Evolutionary conservation across 1,140 invertebrate species (phyloP).

Genomic region (Drosophila carrolli): DNA sequence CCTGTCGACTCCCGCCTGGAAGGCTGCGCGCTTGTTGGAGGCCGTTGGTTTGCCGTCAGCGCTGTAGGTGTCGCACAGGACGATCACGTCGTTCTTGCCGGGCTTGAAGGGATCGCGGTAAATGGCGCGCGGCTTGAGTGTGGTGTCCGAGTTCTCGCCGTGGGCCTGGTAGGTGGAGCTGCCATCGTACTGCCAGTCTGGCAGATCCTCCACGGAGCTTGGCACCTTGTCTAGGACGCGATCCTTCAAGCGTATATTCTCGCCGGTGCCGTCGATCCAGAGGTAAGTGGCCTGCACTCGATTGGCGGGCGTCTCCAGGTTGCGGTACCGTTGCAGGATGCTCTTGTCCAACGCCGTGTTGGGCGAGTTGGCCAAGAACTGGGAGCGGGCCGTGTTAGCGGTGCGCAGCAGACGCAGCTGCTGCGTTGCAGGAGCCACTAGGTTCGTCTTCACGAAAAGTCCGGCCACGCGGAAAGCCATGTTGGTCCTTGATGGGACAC

Average conservation of each 20-base stretch:
- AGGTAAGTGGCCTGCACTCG: conserved; percentile 93
- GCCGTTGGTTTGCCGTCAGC: conserved; percentile 87
- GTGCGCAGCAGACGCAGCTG: conserved; percentile 61
- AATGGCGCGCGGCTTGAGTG: conserved; percentile 92
- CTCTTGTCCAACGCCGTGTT: conserved; percentile 91
- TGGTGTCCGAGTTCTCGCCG: conserved; percentile 93
- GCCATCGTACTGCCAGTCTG: conserved; percentile 97
- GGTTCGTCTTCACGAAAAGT: conserved; percentile 77
- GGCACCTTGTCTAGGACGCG: conserved; percentile 92
- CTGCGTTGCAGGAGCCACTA: conserved; percentile 49
- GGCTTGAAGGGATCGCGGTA: conserved; percentile 95
- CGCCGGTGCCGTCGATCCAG: conserved; percentile 97
- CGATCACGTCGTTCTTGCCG: conserved; percentile 92
- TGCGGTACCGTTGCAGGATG: conserved; percentile 89
- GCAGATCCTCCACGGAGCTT: conserved; percentile 89
- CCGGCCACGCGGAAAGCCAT: conserved; percentile 83
- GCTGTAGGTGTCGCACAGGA: conserved; percentile 93
- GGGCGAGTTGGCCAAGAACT: conserved; percentile 87
- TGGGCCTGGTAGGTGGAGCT: conserved; percentile 92
- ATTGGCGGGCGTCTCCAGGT: conserved; percentile 89
- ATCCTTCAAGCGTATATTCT: conserved; percentile 94
- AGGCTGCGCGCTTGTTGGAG: conserved; percentile 78
- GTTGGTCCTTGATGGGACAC: conserved; percentile 33
- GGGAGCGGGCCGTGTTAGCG: conserved; percentile 19
- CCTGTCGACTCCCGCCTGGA: conserved; percentile 73